Percentiles rank a stretch among this genome's conserved stretches.
Evolutionary conservation across 2,888 invertebrate species (phyloP).

Genomic region (Diarsia rubi): DNA sequence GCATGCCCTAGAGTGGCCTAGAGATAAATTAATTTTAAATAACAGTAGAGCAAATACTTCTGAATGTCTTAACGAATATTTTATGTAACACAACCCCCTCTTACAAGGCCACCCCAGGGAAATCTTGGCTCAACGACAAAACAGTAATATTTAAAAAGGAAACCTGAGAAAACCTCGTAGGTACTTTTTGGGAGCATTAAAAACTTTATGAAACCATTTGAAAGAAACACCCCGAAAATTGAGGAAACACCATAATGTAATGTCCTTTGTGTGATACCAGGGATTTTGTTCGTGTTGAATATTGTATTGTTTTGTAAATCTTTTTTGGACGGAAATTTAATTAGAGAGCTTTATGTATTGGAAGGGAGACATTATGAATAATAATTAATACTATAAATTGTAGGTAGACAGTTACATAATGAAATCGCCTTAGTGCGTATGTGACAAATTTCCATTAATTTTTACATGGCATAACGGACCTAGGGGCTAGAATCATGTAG

Average conservation of each 20-base stretch:
- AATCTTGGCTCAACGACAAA: constrained; percentile 31
- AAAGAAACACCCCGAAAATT: constrained; percentile 14
- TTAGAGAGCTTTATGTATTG: neutral
- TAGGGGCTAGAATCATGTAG: neutral
- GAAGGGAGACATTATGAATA: neutral
- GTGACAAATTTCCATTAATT: neutral
- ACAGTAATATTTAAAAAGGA: constrained; percentile 45
- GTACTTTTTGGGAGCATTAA: constrained; percentile 20
- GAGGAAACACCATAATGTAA: constrained; percentile 26
- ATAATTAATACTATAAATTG: neutral
- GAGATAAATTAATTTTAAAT: constrained; percentile 30
- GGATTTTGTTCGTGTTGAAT: constrained; percentile 8
- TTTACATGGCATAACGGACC: neutral
- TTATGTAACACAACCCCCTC: neutral
- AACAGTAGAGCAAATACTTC: constrained; percentile 16
- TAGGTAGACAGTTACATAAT: neutral
- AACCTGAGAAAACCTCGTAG: constrained; percentile 13
- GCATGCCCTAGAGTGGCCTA: neutral
- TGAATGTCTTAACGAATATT: constrained; percentile 22
- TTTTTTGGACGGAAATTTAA: neutral
- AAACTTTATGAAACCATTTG: constrained; percentile 36
- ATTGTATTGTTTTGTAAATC: neutral
- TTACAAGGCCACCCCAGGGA: constrained; percentile 28
- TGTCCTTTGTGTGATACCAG: constrained; percentile 19
- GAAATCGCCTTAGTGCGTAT: neutral